Evolutionary conservation across 2,113 vertebrate genomes (phyloP), one percentile per base, ranked within the genome.

Genomic region (Mesoclemmys tuberculata): DNA sequence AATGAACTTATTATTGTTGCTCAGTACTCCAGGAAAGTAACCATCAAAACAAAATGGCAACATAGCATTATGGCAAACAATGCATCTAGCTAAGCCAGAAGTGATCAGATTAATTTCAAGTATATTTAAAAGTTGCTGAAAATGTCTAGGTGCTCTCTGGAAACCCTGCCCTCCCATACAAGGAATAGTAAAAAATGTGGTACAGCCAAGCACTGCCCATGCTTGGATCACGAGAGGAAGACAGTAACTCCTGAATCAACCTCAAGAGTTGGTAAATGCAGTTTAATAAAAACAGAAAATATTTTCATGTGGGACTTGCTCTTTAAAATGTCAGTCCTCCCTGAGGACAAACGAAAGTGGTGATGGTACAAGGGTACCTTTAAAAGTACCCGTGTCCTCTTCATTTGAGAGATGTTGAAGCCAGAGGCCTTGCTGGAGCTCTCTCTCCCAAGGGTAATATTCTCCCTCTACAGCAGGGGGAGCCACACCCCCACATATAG

Each of bases 401-500:
- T 99, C 99, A 54, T 99, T 96, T 97, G 98, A 98, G 55, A 99
- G 98, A 97, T 79, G 98, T 94, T 99, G 98, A 96, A 99, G 98
- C 99, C 99, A 99, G 92, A 99, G 98, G 97, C 99, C 98, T 97
- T 99, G 99, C 97, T 98, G 99, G 95, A 99, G 98, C 97, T 99
- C 99, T 97, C 93, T 99, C 96, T 99, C 98, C 99, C 99, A 99
- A 91, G 99, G 99, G 97, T 98, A 99, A 98, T 99, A 99, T 98
- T 99, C 99, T 79, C 99, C 99, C 98, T 99, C 99, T 99, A 98
- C 98, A 98, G 98, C 98, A 99, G 98, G 98, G 98, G 99, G 98
- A 98, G 98, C 98, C 98, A 98, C 84, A 98, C 92, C 97, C 92
- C 98, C 97, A 97, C 44, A 95, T 88, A 95, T 77, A 92, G 95